phyloP scores from a whole-genome alignment of 1,140 invertebrate species.

The Drosophila leontia region DNA sequence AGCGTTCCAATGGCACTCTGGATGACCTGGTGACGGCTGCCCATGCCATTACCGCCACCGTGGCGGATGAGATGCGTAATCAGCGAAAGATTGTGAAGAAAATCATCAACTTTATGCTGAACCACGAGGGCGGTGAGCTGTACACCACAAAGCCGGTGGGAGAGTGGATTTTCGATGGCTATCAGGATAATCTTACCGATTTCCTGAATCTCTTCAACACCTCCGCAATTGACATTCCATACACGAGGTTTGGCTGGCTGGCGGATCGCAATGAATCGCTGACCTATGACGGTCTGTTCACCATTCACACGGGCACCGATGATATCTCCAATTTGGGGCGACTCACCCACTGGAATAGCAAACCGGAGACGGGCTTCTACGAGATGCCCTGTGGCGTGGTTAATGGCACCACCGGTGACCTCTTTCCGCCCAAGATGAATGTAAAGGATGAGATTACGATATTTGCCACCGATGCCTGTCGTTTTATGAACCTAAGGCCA shows the following conservation, averaged over 20 bases:
- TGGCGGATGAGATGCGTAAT: conserved; percentile 87
- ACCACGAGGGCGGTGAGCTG: conserved; percentile 86
- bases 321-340: conserved; percentile 88
- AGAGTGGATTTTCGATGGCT: conserved; percentile 91
- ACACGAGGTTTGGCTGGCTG: conserved; percentile 92
- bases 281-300: conserved; percentile 90
- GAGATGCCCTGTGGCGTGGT: conserved; percentile 87
- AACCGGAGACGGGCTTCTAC: conserved; percentile 87
- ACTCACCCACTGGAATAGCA: conserved; percentile 89
- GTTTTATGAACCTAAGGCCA: conserved; percentile 85
- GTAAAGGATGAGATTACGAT: conserved; percentile 87
- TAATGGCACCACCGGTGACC: conserved; percentile 90
- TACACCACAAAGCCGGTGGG: conserved; percentile 88
- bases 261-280: conserved; percentile 90
- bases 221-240: conserved; percentile 87
- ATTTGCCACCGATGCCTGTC: conserved; percentile 91
- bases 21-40: conserved; percentile 91
- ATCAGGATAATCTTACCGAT: conserved; percentile 89
- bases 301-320: conserved; percentile 89
- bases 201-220: conserved; percentile 87
- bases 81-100: conserved; percentile 84
- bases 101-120: conserved; percentile 86
- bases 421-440: conserved; percentile 89
- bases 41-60: conserved; percentile 91
- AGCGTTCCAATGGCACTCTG: conserved; percentile 90